phyloP scores from a whole-genome alignment of 2,113 vertebrate species.

The Podarcis raffonei region DNA sequence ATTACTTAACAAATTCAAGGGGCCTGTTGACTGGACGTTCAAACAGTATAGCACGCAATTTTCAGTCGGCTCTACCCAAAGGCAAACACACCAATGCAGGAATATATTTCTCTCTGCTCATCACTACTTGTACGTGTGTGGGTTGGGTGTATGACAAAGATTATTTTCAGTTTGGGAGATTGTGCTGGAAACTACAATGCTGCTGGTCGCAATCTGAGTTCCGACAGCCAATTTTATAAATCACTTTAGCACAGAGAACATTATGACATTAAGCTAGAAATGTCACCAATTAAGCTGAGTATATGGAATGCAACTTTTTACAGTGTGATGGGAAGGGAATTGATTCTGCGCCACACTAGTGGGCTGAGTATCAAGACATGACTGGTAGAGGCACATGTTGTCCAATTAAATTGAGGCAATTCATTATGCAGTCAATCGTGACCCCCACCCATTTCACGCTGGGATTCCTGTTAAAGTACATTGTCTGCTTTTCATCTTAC shows the following conservation, averaged over 20 bases:
- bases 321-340: not conserved
- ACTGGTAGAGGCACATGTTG: not conserved
- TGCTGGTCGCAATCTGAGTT: not conserved
- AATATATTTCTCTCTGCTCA: slow-evolving; percentile 18
- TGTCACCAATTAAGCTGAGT: not conserved
- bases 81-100: slow-evolving; percentile 16
- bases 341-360: not conserved
- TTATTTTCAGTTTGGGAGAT: not conserved
- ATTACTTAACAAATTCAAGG: slow-evolving; percentile 6
- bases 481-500: not conserved
- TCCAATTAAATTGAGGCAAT: not conserved
- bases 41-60: slow-evolving; percentile 13
- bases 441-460: not conserved
- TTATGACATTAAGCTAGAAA: not conserved
- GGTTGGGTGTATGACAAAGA: not conserved
- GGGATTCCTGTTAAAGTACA: not conserved
- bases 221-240: not conserved
- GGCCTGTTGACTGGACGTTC: slow-evolving; percentile 11
- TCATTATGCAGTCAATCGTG: not conserved
- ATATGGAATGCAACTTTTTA: not conserved
- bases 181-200: not conserved
- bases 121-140: not conserved
- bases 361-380: not conserved
- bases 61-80: not conserved
- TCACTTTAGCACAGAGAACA: not conserved